Conservation (phyloP, 2,797 vertebrate species). For the Pogonophryne albipinna region DNA sequence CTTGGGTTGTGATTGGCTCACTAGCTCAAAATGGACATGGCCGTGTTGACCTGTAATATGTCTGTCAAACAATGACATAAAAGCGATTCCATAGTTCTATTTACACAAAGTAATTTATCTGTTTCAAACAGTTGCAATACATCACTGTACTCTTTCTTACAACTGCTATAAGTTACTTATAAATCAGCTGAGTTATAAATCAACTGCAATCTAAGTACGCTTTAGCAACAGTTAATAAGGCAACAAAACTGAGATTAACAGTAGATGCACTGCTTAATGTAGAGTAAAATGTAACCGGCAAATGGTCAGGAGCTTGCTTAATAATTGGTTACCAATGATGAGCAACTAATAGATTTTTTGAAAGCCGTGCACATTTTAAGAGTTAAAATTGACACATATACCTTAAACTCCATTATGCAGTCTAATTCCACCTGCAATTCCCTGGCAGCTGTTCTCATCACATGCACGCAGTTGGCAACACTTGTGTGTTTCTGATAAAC, state of each 20-base stretch:
- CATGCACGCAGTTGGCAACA: constrained; percentile 62
- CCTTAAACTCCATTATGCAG: constrained; percentile 36
- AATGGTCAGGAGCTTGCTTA: not conserved
- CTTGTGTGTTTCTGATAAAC: constrained; percentile 72
- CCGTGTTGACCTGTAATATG: not conserved
- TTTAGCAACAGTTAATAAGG: not conserved
- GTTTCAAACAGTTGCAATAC: not conserved
- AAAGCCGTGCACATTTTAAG: not conserved
- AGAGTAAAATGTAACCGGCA: not conserved
- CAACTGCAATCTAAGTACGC: not conserved
- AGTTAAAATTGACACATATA: constrained; percentile 13
- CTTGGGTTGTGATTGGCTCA: constrained; percentile 27
- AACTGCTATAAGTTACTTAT: not conserved
- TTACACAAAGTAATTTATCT: not conserved
- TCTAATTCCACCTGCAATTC: constrained; percentile 57
- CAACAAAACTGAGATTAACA: not conserved
- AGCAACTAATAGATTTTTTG: not conserved
- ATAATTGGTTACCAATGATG: not conserved
- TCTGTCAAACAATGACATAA: not conserved
- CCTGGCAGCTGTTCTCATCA: constrained; percentile 67
- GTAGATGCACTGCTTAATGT: not conserved
- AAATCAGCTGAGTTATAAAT: not conserved
- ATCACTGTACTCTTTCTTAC: not conserved
- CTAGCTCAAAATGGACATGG: constrained; percentile 6
- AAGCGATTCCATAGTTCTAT: not conserved